phyloP scores from a whole-genome alignment of 2,113 vertebrate genomes.

The Geococcyx californianus region DNA sequence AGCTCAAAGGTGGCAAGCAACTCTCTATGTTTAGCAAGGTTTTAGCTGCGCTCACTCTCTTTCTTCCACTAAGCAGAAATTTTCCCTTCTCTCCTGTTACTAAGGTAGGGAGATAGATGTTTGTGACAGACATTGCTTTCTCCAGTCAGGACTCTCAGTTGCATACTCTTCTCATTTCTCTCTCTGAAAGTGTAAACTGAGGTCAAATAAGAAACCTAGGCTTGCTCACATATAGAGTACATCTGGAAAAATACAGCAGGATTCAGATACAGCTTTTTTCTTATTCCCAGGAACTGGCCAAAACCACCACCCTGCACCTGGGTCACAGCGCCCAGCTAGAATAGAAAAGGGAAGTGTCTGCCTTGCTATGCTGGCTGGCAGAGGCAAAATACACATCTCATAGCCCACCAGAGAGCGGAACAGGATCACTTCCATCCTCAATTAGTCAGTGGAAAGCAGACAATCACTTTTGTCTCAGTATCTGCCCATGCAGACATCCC shows the following conservation, averaged over 20 bases:
- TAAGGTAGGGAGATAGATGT: neutral
- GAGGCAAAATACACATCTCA: neutral
- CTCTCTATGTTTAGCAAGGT: neutral
- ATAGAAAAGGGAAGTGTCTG: neutral
- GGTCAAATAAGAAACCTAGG: neutral
- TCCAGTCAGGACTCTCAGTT: neutral
- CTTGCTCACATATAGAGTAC: fast-evolving
- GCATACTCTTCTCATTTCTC: slow-evolving; percentile 4
- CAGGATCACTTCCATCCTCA: neutral
- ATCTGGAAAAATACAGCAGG: neutral
- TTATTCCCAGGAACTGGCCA: neutral
- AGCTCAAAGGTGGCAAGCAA: neutral
- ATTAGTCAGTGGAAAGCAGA: neutral
- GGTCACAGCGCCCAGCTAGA: neutral
- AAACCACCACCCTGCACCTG: neutral
- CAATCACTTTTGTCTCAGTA: neutral
- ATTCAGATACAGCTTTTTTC: neutral
- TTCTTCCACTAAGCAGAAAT: neutral
- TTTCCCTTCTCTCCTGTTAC: neutral
- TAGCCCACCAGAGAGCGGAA: neutral
- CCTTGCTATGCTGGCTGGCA: neutral
- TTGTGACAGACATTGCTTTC: neutral
- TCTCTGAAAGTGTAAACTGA: neutral
- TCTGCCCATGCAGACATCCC: fast-evolving
- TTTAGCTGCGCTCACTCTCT: neutral